Evolutionary conservation across 2,888 invertebrate genomes (phyloP), one percentile per base, ranked within the genome.

Genomic region (Scaptomyza polygonia): DNA sequence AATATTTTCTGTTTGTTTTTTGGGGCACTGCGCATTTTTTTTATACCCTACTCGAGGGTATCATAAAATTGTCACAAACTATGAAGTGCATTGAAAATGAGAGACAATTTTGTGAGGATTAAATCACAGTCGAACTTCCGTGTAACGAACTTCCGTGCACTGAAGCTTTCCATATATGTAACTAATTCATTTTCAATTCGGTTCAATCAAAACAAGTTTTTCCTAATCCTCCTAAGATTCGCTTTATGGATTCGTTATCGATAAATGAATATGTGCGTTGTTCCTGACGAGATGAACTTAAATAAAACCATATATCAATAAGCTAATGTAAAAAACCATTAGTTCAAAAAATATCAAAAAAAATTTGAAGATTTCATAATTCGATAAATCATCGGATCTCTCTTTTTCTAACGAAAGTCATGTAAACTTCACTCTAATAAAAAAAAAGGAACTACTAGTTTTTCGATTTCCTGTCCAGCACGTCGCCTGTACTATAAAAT

Each of bases 401-500:
- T 34, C 34, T 14, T 3, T 7, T 3, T 36, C 1, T n/a, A 2
- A 36, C 14, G 16, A 39, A 39, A 16, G 6, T 14, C 8, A 39
- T 8, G 6, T 9, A 1, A 39, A 16, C 8, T 39, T 39, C 39
- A 14, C 14, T 36, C 1, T n/a, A n/a, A n/a, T 7, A 14, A 14
- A 8, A 14, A 30, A 11, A 32, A 32, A 32, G 12, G 25, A 25
- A 25, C 12, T 36, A 25, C 12, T 36, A 25, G 29, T 27, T 63
- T 70, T 61, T 61, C 62, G 67, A 73, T 75, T 61, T 61, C 51
- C 66, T 49, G 34, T 34, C 5, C 25, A 14, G 67, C 39, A 12
- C 40, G 42, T 66, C 49, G 58, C 49, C 72, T 73, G 21, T 21
- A 81, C 64, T 54, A 71, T 59, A 68, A 87, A 86, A 84, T 72